A percentile compares a stretch with the other conserved stretches of the same genome.
These are phyloP conservation scores for Penaeus monodon DNA, from an alignment of 2,888 invertebrate genomes.

Conservation along the genomic window DNA sequence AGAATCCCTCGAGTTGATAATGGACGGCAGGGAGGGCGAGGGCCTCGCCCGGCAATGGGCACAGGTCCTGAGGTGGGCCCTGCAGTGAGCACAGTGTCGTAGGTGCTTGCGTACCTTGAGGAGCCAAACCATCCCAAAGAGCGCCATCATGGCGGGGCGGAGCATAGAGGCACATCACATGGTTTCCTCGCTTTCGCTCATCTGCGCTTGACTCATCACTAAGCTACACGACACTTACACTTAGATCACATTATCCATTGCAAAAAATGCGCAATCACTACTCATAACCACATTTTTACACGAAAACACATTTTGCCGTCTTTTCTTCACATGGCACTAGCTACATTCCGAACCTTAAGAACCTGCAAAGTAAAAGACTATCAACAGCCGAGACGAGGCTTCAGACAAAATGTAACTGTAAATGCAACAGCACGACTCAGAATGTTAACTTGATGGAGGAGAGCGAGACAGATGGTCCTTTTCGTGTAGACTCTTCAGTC, in stretches of 20 bases:
- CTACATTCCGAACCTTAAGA: too few relatives aligned
- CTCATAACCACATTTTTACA: too few relatives aligned
- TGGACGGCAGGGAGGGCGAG: slow-evolving; percentile 55
- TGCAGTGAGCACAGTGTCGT: slow-evolving; percentile 59
- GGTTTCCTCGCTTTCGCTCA: neutral
- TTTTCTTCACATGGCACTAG: too few relatives aligned
- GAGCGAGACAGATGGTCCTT: too few relatives aligned
- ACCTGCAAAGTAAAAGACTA: too few relatives aligned
- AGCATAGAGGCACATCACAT: slow-evolving; percentile 1
- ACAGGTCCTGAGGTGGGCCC: slow-evolving; percentile 53
- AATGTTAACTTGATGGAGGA: too few relatives aligned
- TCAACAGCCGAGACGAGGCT: too few relatives aligned
- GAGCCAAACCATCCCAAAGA: slow-evolving; percentile 88
- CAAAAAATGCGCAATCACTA: too few relatives aligned
- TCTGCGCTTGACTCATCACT: neutral
- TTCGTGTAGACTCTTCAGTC: too few relatives aligned
- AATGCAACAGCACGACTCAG: too few relatives aligned
- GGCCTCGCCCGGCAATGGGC: slow-evolving; percentile 54
- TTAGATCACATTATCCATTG: neutral
- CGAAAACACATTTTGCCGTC: too few relatives aligned
- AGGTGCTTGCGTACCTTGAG: slow-evolving; percentile 77
- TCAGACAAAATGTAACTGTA: too few relatives aligned
- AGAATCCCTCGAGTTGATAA: slow-evolving; percentile 43
- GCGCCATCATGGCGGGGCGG: slow-evolving; percentile 76
- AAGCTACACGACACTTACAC: neutral